These are phyloP conservation scores for Eublepharis macularius DNA, from an alignment of 2,113 vertebrate genomes.

Conservation along the genomic window DNA sequence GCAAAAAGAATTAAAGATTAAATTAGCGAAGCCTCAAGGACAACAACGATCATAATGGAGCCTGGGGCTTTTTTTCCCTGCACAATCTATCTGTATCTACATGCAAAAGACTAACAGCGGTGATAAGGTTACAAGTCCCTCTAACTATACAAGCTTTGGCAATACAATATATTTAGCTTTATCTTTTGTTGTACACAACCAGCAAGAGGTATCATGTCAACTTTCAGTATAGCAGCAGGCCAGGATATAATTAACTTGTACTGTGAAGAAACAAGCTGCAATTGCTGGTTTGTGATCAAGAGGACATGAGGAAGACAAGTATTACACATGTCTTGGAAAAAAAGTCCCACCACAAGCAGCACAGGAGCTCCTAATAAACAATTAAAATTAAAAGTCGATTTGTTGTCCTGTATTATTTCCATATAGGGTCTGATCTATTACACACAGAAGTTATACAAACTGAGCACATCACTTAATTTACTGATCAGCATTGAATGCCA, in stretches of 20 bases:
- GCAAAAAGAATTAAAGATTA: not conserved
- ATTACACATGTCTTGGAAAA: slow-evolving; percentile 32
- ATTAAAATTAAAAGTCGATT: not conserved
- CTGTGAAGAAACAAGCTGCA: slow-evolving; percentile 69
- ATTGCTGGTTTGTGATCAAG: slow-evolving; percentile 63
- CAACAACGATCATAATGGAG: not conserved
- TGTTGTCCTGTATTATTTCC: not conserved
- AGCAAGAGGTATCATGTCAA: slow-evolving; percentile 57
- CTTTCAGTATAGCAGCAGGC: slow-evolving; percentile 65
- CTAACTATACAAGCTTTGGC: slow-evolving; percentile 33
- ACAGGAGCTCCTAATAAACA: not conserved
- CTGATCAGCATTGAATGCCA: not conserved
- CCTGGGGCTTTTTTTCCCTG: not conserved
- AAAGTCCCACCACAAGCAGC: slow-evolving; percentile 12
- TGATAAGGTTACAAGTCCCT: slow-evolving; percentile 45
- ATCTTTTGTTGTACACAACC: slow-evolving; percentile 49
- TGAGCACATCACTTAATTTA: not conserved
- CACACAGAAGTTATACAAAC: not conserved
- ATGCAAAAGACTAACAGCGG: slow-evolving; percentile 33
- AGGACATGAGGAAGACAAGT: slow-evolving; percentile 26
- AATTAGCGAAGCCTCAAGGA: not conserved
- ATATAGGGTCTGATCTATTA: not conserved
- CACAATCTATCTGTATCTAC: not conserved
- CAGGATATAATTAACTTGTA: slow-evolving; percentile 78
- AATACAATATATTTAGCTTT: slow-evolving; percentile 69